These are phyloP conservation scores for Cotesia vestalis DNA, from an alignment of 1,140 invertebrate species.

Conservation along the genomic window DNA sequence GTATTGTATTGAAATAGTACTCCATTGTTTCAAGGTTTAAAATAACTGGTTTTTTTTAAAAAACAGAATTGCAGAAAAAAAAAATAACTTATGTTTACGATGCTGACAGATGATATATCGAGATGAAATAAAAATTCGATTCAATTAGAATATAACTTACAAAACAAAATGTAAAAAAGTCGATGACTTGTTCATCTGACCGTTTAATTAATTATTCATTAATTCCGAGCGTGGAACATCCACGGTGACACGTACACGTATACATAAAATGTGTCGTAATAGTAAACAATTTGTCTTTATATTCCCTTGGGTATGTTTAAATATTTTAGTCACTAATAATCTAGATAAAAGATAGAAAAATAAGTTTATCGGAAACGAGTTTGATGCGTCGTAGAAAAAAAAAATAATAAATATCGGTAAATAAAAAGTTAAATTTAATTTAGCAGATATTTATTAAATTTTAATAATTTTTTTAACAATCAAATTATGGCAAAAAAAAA, in stretches of 20 bases:
- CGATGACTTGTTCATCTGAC: not conserved
- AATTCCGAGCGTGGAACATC: constrained; percentile 38
- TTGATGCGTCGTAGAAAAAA: not conserved
- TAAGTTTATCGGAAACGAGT: not conserved
- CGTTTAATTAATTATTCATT: constrained; percentile 49
- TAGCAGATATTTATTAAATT: too few relatives aligned
- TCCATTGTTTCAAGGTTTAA: too few relatives aligned
- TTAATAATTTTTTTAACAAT: too few relatives aligned
- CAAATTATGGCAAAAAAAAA: too few relatives aligned
- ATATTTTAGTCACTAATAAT: not conserved
- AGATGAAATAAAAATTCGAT: not conserved
- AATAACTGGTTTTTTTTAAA: too few relatives aligned
- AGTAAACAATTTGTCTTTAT: constrained; percentile 47
- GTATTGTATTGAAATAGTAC: too few relatives aligned
- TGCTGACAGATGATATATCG: too few relatives aligned
- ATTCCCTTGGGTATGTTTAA: not conserved
- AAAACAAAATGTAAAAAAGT: constrained; percentile 5
- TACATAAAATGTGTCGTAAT: constrained; percentile 47
- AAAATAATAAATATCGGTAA: too few relatives aligned
- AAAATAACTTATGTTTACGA: too few relatives aligned
- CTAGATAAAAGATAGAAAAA: not conserved
- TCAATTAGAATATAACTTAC: not conserved
- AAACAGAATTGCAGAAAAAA: too few relatives aligned
- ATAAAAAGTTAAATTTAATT: too few relatives aligned
- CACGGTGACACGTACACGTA: constrained; percentile 34